Conservation (phyloP, 92 coral and sea anemone species). For the Epizoanthus scotinus region DNA sequence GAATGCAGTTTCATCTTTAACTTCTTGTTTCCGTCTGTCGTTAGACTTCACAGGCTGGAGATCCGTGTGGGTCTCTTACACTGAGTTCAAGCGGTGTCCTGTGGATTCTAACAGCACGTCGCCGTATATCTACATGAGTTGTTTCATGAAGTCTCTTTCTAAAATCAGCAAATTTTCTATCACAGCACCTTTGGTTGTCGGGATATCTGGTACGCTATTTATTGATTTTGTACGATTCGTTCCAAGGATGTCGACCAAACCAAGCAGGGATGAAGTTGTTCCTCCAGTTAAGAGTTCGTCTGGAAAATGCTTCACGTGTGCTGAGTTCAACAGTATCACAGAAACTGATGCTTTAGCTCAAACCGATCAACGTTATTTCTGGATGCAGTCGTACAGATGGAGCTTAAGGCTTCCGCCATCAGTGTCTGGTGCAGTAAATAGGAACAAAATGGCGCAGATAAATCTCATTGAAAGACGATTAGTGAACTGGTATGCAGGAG, state of each 20-base stretch:
- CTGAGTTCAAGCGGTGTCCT: slow-evolving; percentile 41
- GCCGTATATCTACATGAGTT: slow-evolving; percentile 27
- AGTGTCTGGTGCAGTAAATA: neutral
- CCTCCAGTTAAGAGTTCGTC: slow-evolving; percentile 37
- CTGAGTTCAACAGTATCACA: slow-evolving; percentile 27
- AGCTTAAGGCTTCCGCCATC: neutral
- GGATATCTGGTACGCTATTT: neutral
- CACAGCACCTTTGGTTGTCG: slow-evolving; percentile 4
- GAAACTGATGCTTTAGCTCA: slow-evolving; percentile 36
- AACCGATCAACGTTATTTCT: slow-evolving; percentile 18
- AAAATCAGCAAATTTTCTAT: slow-evolving; percentile 24
- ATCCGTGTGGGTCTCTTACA: slow-evolving; percentile 38
- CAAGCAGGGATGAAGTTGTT: slow-evolving; percentile 28
- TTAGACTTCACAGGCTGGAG: slow-evolving; percentile 51
- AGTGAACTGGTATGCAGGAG: slow-evolving; percentile 34
- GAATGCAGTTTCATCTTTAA: neutral
- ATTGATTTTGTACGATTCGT: slow-evolving; percentile 35
- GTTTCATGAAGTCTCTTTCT: slow-evolving; percentile 17
- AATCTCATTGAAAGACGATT: slow-evolving; percentile 14
- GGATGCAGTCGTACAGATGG: slow-evolving; percentile 50
- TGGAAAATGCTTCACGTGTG: slow-evolving; percentile 20
- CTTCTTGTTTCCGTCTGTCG: slow-evolving; percentile 46
- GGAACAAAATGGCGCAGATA: slow-evolving; percentile 11
- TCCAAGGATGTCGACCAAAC: neutral
- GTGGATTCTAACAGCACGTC: neutral